phyloP scores from a whole-genome alignment of 2,797 vertebrate species.

The Euphonia xanthogaster region DNA sequence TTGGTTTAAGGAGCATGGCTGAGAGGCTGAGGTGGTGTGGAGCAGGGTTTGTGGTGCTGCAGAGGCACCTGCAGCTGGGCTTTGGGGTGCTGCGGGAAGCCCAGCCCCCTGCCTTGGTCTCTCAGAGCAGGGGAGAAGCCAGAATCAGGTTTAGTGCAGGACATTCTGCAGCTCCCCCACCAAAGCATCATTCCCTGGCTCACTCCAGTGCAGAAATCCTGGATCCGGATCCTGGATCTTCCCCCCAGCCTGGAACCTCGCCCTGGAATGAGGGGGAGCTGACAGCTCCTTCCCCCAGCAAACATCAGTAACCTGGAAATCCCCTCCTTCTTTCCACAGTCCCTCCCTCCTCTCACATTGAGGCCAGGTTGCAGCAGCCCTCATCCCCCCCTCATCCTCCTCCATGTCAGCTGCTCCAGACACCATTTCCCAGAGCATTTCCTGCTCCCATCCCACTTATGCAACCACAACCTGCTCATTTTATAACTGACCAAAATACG shows the following conservation, averaged over 20 bases:
- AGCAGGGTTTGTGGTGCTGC: background rate
- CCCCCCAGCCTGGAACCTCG: background rate
- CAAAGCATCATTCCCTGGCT: rapidly evolving
- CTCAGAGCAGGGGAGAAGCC: background rate
- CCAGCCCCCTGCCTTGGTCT: background rate
- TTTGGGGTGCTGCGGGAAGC: background rate
- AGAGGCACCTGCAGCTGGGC: background rate
- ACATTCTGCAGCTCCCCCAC: background rate
- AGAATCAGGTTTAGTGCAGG: background rate
- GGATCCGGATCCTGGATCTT: background rate
- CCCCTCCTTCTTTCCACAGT: rapidly evolving
- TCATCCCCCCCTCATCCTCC: background rate
- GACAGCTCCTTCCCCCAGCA: background rate
- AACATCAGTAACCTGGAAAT: background rate
- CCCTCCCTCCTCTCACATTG: rapidly evolving
- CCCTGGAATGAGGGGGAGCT: rapidly evolving
- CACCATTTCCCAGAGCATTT: background rate
- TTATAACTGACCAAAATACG: background rate
- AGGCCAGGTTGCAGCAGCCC: background rate
- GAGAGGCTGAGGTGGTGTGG: background rate
- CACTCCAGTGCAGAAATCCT: rapidly evolving
- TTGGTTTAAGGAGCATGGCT: background rate
- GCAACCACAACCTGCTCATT: background rate
- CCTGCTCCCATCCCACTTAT: background rate
- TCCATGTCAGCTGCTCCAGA: background rate